These are phyloP conservation scores for Drosophila putrida DNA, from an alignment of 2,888 invertebrate species.

Conservation along the genomic window DNA sequence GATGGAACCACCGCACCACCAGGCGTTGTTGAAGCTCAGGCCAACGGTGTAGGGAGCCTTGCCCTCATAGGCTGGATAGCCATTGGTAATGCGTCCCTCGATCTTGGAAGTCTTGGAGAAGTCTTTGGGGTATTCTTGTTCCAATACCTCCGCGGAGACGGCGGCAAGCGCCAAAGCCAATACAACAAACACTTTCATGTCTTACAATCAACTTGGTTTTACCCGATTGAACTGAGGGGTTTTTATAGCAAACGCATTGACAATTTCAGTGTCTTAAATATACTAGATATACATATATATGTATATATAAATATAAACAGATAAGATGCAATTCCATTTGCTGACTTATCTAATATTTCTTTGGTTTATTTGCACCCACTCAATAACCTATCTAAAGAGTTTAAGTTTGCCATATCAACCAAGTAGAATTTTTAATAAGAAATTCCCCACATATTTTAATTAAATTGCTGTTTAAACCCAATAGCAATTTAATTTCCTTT, in stretches of 20 bases:
- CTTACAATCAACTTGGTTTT: constrained; percentile 9
- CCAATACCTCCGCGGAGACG: constrained; percentile 36
- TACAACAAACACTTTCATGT: constrained; percentile 55
- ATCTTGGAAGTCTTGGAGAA: background rate
- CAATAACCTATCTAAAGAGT: constrained; percentile 10
- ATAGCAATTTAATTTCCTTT: constrained; percentile 8
- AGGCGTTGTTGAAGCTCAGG: constrained; percentile 59
- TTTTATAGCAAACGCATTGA: constrained; percentile 23
- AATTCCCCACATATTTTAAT: constrained; percentile 4
- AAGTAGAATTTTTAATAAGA: background rate
- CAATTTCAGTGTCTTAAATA: background rate
- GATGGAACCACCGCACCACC: constrained; percentile 80
- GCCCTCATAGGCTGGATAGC: constrained; percentile 66
- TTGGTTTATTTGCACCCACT: constrained; percentile 14
- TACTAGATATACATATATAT: background rate
- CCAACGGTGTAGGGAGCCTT: constrained; percentile 79
- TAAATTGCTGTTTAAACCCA: constrained; percentile 1
- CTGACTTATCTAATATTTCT: constrained; percentile 2
- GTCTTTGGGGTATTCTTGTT: constrained; percentile 25
- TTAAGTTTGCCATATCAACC: background rate
- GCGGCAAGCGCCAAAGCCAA: constrained; percentile 49
- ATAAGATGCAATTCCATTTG: background rate
- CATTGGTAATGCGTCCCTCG: constrained; percentile 68
- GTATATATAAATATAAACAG: background rate
- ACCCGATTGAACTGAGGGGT: background rate